Conservation (phyloP, 2,113 vertebrate genomes). For the Pedetes capensis region DNA sequence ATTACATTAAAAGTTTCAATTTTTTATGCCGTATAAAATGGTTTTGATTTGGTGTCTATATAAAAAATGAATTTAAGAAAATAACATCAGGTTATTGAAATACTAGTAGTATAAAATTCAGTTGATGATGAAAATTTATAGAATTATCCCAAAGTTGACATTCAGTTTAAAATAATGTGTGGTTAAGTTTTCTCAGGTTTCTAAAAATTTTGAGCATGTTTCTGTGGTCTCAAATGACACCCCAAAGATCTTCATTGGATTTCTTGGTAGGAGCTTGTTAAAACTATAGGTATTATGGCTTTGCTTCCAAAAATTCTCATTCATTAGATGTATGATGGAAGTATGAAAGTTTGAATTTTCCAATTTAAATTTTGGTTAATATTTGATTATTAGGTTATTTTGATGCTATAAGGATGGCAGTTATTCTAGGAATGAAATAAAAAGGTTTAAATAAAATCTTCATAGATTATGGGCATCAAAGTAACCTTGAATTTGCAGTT, state of each 20-base stretch:
- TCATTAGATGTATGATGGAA: neutral
- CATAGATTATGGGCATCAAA: constrained; percentile 8
- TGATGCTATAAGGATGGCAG: neutral
- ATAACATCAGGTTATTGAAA: neutral
- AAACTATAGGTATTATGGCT: neutral
- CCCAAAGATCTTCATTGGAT: neutral
- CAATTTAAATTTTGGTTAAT: neutral
- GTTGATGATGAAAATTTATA: constrained; percentile 20
- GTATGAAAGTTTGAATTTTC: neutral
- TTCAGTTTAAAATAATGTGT: constrained; percentile 33
- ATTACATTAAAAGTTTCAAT: neutral
- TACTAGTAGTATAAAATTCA: constrained; percentile 1
- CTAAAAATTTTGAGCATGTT: neutral
- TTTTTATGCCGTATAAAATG: constrained; percentile 5
- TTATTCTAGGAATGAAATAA: neutral
- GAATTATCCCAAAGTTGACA: neutral
- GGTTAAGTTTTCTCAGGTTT: constrained; percentile 35
- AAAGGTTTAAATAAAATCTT: constrained; percentile 44
- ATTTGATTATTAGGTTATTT: constrained; percentile 19
- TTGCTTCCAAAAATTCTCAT: neutral
- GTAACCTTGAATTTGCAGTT: constrained; percentile 35
- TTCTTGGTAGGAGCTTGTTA: neutral
- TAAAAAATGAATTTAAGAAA: neutral
- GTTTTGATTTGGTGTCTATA: neutral
- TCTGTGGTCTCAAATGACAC: neutral